Evolutionary conservation across 2,797 vertebrate genomes (phyloP).

Genomic region (Dallia pectoralis): DNA sequence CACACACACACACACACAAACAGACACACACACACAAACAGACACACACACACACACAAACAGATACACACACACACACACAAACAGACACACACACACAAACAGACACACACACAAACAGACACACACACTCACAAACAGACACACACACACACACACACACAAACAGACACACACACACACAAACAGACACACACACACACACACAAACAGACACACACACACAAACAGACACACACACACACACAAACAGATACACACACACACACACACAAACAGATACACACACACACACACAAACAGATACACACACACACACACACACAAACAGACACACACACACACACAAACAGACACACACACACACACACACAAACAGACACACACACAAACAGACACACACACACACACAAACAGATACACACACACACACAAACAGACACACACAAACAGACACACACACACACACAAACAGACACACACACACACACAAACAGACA

Average conservation of each 20-base stretch:
- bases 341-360: background rate
- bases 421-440: too few species aligned
- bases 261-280: background rate
- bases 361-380: conserved; percentile 8
- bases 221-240: too few species aligned
- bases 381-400: conserved; percentile 27
- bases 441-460: too few species aligned
- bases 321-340: background rate
- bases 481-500: background rate
- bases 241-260: too few species aligned
- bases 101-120: conserved; percentile 2
- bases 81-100: conserved; percentile 2
- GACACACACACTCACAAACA: background rate
- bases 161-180: too few species aligned
- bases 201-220: too few species aligned
- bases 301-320: conserved; percentile 15
- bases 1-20: conserved; percentile 2
- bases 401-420: conserved; percentile 24
- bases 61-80: conserved; percentile 10
- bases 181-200: too few species aligned
- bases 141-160: too few species aligned
- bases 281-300: background rate
- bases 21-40: conserved; percentile 25
- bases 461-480: conserved; percentile 9
- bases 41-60: conserved; percentile 27